These are phyloP conservation scores for Liparis tanakae DNA, from an alignment of 2,797 vertebrate genomes.

Conservation along the genomic window DNA sequence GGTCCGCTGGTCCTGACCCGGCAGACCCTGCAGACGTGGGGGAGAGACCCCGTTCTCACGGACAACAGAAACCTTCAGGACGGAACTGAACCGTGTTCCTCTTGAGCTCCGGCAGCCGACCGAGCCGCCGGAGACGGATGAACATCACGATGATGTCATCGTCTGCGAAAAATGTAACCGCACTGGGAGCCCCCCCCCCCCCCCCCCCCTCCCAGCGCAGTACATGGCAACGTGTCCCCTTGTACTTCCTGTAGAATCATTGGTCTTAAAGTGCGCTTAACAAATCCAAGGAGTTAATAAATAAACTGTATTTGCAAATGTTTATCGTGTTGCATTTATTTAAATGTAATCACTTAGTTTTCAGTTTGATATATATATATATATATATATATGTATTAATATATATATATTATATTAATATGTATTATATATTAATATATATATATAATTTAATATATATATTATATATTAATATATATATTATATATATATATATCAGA, in stretches of 20 bases:
- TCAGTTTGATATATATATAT: too few relatives aligned
- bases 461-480: too few relatives aligned
- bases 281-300: background rate
- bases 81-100: background rate
- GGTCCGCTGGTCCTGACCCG: slow-evolving; percentile 89
- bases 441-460: too few relatives aligned
- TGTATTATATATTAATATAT: too few relatives aligned
- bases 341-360: too few relatives aligned
- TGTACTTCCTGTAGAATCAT: background rate
- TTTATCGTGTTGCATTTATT: background rate
- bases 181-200: background rate
- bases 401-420: too few relatives aligned
- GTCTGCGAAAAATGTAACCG: background rate
- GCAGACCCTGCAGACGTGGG: background rate
- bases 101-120: background rate
- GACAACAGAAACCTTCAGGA: background rate
- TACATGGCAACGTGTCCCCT: background rate
- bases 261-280: background rate
- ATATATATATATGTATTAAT: too few relatives aligned
- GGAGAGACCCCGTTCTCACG: background rate
- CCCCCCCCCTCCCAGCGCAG: too few relatives aligned
- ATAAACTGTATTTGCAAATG: background rate
- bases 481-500: too few relatives aligned
- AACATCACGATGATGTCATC: too few relatives aligned
- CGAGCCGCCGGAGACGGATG: background rate